These are phyloP conservation scores for Seira sanloemensis DNA, from an alignment of 2,888 invertebrate species.

Conservation along the genomic window DNA sequence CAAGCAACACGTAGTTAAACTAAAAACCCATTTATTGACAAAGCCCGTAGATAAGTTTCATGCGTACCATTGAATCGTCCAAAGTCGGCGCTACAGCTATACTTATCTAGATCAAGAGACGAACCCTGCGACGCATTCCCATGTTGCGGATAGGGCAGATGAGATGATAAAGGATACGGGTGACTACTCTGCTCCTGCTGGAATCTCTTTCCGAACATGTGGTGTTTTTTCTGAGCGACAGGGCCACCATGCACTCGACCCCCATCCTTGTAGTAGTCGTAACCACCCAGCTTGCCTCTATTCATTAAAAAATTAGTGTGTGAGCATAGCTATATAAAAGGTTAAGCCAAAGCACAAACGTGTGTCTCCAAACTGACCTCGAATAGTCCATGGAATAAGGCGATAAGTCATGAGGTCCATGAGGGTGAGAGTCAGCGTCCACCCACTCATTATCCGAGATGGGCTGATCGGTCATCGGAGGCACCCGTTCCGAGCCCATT, in stretches of 20 bases:
- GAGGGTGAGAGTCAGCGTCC: constrained; percentile 89
- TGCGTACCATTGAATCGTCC: constrained; percentile 74
- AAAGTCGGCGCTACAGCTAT: constrained; percentile 84
- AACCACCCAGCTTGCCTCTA: constrained; percentile 73
- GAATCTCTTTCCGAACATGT: constrained; percentile 92
- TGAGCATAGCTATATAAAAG: too few relatives aligned
- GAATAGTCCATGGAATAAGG: constrained; percentile 83
- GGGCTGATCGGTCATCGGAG: constrained; percentile 81
- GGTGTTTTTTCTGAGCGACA: constrained; percentile 92
- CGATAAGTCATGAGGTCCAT: constrained; percentile 78
- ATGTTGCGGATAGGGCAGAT: constrained; percentile 57
- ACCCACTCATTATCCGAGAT: constrained; percentile 94
- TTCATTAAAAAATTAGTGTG: constrained; percentile 29
- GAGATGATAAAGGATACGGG: constrained; percentile 65
- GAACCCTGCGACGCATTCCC: constrained; percentile 73
- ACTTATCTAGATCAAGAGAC: constrained; percentile 79
- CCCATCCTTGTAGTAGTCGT: constrained; percentile 73
- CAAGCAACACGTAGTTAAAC: too few relatives aligned
- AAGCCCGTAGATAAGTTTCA: too few relatives aligned
- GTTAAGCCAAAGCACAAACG: neutral
- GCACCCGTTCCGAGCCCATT: constrained; percentile 88
- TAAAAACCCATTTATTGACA: too few relatives aligned
- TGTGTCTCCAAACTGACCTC: constrained; percentile 65
- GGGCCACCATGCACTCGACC: constrained; percentile 77
- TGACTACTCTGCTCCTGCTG: constrained; percentile 80